Evolutionary conservation across 2,113 vertebrate genomes (phyloP), one percentile per base, ranked within the genome.

Genomic region (Siniperca knerii): DNA sequence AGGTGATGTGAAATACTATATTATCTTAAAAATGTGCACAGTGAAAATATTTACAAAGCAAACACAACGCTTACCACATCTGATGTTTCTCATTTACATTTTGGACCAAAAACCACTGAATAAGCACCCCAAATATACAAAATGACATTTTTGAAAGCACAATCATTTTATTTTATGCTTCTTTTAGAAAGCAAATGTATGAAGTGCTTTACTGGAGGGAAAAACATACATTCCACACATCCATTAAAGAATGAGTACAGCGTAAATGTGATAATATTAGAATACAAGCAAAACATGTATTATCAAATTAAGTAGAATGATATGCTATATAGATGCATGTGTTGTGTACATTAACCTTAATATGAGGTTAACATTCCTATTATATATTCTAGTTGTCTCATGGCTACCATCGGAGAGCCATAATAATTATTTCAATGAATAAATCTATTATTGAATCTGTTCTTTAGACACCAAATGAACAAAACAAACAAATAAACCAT

Each of bases 311-410:
- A 54, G 10, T 13, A 66, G 0, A 72, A 70, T 57, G 10, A 20
- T 61, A 84, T 60, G 54, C 48, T 20, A 15, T 65, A 73, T 5
- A 46, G 60, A 62, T 62, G 1, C 12, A 70, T 67, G 8, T 65
- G 18, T 20, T 72, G 29, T 29, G 37, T 72, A 66, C 6, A 79
- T 50, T 71, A 62, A 79, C 64, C 69, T 75, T 78, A 84, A 86
- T 60, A 65, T 78, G 85, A 89, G 79, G 66, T 79, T 72, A 72
- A n/a, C 9, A 50, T 60, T 16, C 3, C 4, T 33, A 1, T 70
- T 65, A 9, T 62, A 6, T 52, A 40, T 42, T 76, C 6, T 46
- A 23, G 13, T 29, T 60, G 58, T 46, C 55, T 60, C 5, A 37
- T 9, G 1, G 15, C 11, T 57, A 29, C 4, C 8, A 58, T 77